Conservation (phyloP, 1,140 invertebrate genomes). For the Cardiocondyla obscurior region DNA sequence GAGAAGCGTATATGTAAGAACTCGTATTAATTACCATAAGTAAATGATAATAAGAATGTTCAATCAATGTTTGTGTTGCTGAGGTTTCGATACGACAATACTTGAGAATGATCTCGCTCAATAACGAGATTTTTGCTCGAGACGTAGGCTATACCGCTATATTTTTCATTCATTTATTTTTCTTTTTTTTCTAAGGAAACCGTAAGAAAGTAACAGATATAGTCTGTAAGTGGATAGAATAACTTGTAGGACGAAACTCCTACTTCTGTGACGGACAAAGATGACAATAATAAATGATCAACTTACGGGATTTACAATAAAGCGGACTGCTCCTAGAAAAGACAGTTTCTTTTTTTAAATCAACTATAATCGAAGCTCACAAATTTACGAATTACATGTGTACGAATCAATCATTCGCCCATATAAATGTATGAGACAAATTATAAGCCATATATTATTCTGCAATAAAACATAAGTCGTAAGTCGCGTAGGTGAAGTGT, state of each 20-base stretch:
- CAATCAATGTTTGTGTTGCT: slow-evolving; percentile 38
- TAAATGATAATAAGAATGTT: slow-evolving; percentile 56
- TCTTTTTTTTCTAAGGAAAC: slow-evolving; percentile 38
- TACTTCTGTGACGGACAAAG: slow-evolving; percentile 77
- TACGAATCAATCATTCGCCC: slow-evolving; percentile 59
- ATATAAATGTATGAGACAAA: slow-evolving; percentile 59
- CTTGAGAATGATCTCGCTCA: slow-evolving; percentile 51
- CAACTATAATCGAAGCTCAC: neutral
- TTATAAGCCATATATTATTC: slow-evolving; percentile 20
- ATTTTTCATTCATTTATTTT: slow-evolving; percentile 16
- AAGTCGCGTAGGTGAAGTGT: slow-evolving; percentile 33
- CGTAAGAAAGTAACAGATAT: slow-evolving; percentile 57
- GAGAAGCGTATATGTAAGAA: slow-evolving; percentile 20
- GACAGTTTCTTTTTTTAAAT: neutral
- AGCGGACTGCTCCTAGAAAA: slow-evolving; percentile 53
- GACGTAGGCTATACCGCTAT: slow-evolving; percentile 33
- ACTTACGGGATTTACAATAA: slow-evolving; percentile 59
- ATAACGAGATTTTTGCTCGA: slow-evolving; percentile 43
- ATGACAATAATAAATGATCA: slow-evolving; percentile 73
- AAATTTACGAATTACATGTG: slow-evolving; percentile 22
- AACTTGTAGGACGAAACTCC: too few relatives aligned
- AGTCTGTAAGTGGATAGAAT: slow-evolving; percentile 73
- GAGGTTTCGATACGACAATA: slow-evolving; percentile 23
- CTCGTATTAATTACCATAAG: slow-evolving; percentile 43
- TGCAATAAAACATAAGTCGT: slow-evolving; percentile 45